Percentiles rank a stretch among this genome's conserved stretches.
Evolutionary conservation across 2,797 vertebrate genomes (phyloP).

Genomic region (Sorex maritimensis): DNA sequence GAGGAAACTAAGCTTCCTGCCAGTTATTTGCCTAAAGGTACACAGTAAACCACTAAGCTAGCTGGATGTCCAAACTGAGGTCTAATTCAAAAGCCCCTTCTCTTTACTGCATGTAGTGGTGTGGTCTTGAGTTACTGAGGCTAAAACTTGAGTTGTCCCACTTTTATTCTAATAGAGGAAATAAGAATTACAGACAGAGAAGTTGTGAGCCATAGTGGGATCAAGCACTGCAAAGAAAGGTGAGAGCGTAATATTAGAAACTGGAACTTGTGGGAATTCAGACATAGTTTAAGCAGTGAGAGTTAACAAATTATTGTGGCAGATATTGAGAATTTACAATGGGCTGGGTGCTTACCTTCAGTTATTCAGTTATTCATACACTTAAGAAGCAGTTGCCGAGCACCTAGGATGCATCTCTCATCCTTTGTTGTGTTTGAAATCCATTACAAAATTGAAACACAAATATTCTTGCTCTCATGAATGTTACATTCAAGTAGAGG

Average conservation of each 20-base stretch:
- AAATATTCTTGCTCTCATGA: conserved; percentile 13
- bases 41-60: conserved; percentile 10
- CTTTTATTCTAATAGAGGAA: conserved; percentile 64
- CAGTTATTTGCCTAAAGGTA: conserved; percentile 42
- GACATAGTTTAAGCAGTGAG: conserved; percentile 29
- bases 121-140: conserved; percentile 57
- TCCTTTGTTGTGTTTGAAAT: background rate
- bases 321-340: background rate
- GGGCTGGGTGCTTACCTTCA: background rate
- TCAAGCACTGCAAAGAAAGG: conserved; percentile 26
- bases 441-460: conserved; percentile 47
- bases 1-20: conserved; percentile 60
- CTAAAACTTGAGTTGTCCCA: conserved; percentile 33
- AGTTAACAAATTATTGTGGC: background rate
- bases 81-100: conserved; percentile 65
- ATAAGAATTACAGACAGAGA: conserved; percentile 46
- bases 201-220: conserved; percentile 20
- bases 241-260: background rate
- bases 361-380: background rate
- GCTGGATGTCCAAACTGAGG: conserved; percentile 11
- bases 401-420: background rate
- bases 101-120: background rate
- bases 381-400: conserved; percentile 36
- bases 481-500: background rate
- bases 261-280: background rate